Conservation (phyloP, 2,113 vertebrate genomes). For the Rhineura floridana region DNA sequence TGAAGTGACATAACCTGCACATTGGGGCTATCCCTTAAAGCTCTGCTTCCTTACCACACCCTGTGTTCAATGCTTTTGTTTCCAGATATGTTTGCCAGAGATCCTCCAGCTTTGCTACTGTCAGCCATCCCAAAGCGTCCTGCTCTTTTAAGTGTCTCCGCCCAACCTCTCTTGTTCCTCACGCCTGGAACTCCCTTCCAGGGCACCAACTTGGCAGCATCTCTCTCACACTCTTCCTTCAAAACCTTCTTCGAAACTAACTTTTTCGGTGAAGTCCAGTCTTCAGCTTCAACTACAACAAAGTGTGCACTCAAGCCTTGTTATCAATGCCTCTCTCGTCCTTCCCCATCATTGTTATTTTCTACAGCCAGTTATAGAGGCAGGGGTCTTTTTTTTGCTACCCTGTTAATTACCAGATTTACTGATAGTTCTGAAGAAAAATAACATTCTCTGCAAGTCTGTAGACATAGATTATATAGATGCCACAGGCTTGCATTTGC, state of each 20-base stretch:
- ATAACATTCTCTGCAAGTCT: background rate
- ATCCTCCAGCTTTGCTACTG: background rate
- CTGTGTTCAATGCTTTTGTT: background rate
- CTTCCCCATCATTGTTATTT: background rate
- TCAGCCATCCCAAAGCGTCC: background rate
- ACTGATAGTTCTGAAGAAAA: background rate
- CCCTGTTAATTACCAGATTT: background rate
- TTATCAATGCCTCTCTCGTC: background rate
- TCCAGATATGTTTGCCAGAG: too few species aligned
- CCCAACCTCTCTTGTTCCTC: background rate
- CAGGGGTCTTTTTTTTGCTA: background rate
- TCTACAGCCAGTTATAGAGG: background rate
- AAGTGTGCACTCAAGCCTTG: background rate
- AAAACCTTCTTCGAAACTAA: background rate
- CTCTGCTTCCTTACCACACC: background rate
- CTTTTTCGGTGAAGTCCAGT: too few species aligned
- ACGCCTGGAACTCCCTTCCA: background rate
- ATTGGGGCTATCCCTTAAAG: background rate
- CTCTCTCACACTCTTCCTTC: background rate
- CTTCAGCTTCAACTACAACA: background rate
- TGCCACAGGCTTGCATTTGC: background rate
- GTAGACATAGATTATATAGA: background rate
- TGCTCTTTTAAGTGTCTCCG: background rate
- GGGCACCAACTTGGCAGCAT: background rate
- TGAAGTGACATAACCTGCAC: background rate